Evolutionary conservation across 2,888 invertebrate species (phyloP).

Genomic region (Ectobius pallidus): DNA sequence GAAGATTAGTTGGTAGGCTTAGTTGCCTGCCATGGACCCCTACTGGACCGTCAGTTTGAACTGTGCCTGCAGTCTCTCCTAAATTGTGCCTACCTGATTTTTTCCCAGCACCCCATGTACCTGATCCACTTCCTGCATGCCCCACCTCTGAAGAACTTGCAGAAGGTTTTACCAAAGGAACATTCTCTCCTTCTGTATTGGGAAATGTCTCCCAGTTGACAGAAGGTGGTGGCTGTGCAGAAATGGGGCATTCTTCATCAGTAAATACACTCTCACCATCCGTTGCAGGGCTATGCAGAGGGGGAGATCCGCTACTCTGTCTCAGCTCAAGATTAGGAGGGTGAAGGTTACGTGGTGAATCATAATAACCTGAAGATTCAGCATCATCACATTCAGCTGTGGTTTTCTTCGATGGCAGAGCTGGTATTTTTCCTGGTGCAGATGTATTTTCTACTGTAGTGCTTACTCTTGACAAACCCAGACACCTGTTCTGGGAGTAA

Average conservation of each 20-base stretch:
- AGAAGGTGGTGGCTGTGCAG: conserved; percentile 52
- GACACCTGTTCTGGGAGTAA: not conserved
- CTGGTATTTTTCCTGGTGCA: conserved; percentile 27
- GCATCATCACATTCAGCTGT: not conserved
- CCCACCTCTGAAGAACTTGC: conserved; percentile 65
- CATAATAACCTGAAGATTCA: conserved; percentile 47
- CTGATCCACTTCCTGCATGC: conserved; percentile 53
- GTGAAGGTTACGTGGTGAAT: conserved; percentile 49
- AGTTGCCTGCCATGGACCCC: conserved; percentile 13
- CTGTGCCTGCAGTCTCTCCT: conserved; percentile 41
- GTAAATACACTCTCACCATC: conserved; percentile 71
- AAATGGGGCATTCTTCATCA: conserved; percentile 69
- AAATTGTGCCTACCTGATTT: conserved; percentile 62
- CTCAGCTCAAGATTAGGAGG: conserved; percentile 47
- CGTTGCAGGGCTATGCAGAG: conserved; percentile 65
- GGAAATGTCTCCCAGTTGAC: conserved; percentile 61
- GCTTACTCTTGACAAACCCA: not conserved
- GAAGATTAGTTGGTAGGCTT: conserved; percentile 34
- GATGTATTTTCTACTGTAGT: not conserved
- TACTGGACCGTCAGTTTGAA: conserved; percentile 2
- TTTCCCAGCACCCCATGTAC: conserved; percentile 60
- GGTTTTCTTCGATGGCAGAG: not conserved
- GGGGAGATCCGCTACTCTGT: conserved; percentile 53
- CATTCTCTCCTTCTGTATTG: conserved; percentile 31
- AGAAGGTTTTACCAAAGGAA: conserved; percentile 56